A percentile compares a stretch with the other conserved stretches of the same genome.
Evolutionary conservation across 1,140 invertebrate species (phyloP).

Genomic region (Drosophila equinoxialis): DNA sequence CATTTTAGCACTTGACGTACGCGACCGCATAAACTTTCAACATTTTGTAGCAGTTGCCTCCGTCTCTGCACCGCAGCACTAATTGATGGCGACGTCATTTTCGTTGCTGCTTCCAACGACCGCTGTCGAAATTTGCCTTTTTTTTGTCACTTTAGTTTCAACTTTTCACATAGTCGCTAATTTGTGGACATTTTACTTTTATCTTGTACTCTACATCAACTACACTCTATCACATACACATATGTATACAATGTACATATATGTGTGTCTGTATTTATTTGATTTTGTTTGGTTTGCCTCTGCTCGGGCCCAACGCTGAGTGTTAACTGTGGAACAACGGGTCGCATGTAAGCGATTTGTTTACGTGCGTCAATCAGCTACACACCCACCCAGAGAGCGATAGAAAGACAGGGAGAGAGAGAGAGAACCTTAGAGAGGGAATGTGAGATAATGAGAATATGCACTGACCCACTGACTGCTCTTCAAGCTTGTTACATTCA

Average conservation of each 20-base stretch:
- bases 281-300: constrained; percentile 33
- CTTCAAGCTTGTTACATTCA: constrained; percentile 3
- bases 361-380: constrained; percentile 55
- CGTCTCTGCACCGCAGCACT: constrained; percentile 61
- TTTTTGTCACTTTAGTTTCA: constrained; percentile 34
- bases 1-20: constrained; percentile 81
- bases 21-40: constrained; percentile 73
- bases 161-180: constrained; percentile 67
- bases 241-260: not conserved
- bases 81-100: constrained; percentile 54
- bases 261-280: constrained; percentile 11
- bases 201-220: constrained; percentile 4
- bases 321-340: constrained; percentile 62
- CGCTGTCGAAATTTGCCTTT: constrained; percentile 21
- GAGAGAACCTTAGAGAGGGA: not conserved
- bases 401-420: not conserved
- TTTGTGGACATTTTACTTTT: constrained; percentile 47
- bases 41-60: constrained; percentile 61
- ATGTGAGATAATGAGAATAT: not conserved
- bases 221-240: not conserved
- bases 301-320: constrained; percentile 58
- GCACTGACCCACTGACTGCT: not conserved
- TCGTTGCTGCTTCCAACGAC: constrained; percentile 10
- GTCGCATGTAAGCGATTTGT: constrained; percentile 46
- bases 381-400: constrained; percentile 7